A percentile compares a stretch with the other conserved stretches of the same genome.
Conservation (phyloP, 2,888 invertebrate genomes). For the Cactoblastis cactorum region DNA sequence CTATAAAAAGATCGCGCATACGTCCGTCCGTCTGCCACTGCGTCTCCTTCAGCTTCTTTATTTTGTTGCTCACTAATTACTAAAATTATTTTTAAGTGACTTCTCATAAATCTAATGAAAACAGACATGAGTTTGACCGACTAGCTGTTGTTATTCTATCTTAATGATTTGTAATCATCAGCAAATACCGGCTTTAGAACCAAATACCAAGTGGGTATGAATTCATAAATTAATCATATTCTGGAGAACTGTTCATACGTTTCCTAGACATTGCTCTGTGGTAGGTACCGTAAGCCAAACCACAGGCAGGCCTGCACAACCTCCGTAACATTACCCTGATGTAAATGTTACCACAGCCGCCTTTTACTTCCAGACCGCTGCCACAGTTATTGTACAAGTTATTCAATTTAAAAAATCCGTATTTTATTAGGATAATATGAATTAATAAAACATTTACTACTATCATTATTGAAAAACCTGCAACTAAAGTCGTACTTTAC, state of each 20-base stretch:
- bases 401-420: background rate
- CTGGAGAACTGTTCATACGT: background rate
- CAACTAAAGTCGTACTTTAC: background rate
- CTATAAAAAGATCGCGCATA: constrained; percentile 62
- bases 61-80: constrained; percentile 1
- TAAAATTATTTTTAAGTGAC: background rate
- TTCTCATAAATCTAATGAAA: too few species aligned
- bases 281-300: constrained; percentile 34
- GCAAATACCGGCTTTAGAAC: too few species aligned
- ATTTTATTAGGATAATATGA: background rate
- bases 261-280: background rate
- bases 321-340: constrained; percentile 43
- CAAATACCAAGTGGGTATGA: too few species aligned
- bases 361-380: background rate
- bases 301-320: constrained; percentile 38
- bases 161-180: too few species aligned
- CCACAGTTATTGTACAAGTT: background rate
- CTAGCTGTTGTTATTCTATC: too few species aligned
- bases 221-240: background rate
- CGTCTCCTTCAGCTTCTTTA: constrained; percentile 44
- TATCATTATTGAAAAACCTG: too few species aligned
- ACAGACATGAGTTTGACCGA: too few species aligned
- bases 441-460: too few species aligned
- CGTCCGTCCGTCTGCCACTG: constrained; percentile 50
- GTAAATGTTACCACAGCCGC: constrained; percentile 20